Percentiles rank a stretch among this genome's conserved stretches.
These are phyloP conservation scores for Phoenoteleia sp. DNA, from an alignment of 2,888 invertebrate genomes.

Conservation along the genomic window DNA sequence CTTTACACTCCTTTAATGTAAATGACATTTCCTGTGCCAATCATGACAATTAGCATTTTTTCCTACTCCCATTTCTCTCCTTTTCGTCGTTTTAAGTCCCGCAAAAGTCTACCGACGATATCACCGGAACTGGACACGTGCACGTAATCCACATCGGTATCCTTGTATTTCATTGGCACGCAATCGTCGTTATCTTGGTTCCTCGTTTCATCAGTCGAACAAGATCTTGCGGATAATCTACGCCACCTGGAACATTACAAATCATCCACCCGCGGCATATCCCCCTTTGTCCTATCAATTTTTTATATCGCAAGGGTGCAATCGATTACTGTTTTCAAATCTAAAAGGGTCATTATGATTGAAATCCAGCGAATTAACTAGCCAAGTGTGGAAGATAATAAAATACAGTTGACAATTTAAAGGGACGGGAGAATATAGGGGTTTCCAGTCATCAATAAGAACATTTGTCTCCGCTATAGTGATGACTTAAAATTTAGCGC, in stretches of 20 bases:
- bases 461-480: conserved; percentile 54
- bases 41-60: conserved; percentile 16
- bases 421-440: conserved; percentile 22
- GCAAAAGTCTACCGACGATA: background rate
- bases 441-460: conserved; percentile 13
- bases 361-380: conserved; percentile 62
- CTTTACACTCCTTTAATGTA: conserved; percentile 19
- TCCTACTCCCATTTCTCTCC: background rate
- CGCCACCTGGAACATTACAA: conserved; percentile 71
- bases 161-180: conserved; percentile 71
- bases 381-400: conserved; percentile 49
- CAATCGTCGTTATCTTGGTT: conserved; percentile 73
- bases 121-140: conserved; percentile 68
- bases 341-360: conserved; percentile 55
- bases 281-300: conserved; percentile 45
- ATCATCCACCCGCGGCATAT: conserved; percentile 53
- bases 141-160: conserved; percentile 67
- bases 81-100: background rate
- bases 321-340: conserved; percentile 58
- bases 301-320: conserved; percentile 52
- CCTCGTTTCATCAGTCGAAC: conserved; percentile 73
- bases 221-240: conserved; percentile 76
- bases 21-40: conserved; percentile 29
- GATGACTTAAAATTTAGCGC: too few species aligned
- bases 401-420: conserved; percentile 64